A percentile compares a stretch with the other conserved stretches of the same genome.
These are phyloP conservation scores for Streptopelia turtur DNA, from an alignment of 2,797 vertebrate species.

Conservation along the genomic window DNA sequence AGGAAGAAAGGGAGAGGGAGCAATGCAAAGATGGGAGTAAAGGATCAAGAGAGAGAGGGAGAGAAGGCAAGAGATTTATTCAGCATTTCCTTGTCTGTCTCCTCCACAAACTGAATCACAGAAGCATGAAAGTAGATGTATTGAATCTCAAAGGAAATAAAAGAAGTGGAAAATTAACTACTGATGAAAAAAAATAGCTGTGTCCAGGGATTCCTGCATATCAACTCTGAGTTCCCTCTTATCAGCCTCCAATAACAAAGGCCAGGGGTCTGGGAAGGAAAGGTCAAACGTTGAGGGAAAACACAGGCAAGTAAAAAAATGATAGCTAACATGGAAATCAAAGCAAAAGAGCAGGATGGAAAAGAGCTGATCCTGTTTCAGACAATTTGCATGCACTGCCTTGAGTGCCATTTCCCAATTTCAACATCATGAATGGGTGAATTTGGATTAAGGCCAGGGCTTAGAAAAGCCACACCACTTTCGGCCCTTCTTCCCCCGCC, in stretches of 20 bases:
- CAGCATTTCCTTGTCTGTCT: conserved; percentile 74
- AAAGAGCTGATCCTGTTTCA: neutral
- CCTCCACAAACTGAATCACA: conserved; percentile 72
- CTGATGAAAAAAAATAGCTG: conserved; percentile 70
- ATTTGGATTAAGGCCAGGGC: neutral
- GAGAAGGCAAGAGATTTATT: conserved; percentile 65
- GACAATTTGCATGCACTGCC: neutral
- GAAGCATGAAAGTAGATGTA: conserved; percentile 77
- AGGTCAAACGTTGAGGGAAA: conserved; percentile 42
- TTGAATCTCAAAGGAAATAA: conserved; percentile 80
- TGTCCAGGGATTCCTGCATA: conserved; percentile 67
- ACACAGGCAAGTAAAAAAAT: conserved; percentile 20
- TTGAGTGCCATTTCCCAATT: neutral
- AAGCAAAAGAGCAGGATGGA: neutral
- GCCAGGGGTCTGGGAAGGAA: conserved; percentile 28
- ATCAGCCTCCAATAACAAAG: conserved; percentile 54
- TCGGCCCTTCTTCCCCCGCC: neutral
- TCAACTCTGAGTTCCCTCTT: conserved; percentile 56
- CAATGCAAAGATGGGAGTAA: conserved; percentile 24
- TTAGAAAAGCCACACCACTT: neutral
- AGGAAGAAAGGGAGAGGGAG: conserved; percentile 13
- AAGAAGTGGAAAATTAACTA: conserved; percentile 81
- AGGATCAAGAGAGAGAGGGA: conserved; percentile 27
- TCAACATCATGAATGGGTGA: neutral
- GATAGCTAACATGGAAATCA: conserved; percentile 49